Conservation (phyloP, 2,797 vertebrate species). For the Liparis tanakae region DNA sequence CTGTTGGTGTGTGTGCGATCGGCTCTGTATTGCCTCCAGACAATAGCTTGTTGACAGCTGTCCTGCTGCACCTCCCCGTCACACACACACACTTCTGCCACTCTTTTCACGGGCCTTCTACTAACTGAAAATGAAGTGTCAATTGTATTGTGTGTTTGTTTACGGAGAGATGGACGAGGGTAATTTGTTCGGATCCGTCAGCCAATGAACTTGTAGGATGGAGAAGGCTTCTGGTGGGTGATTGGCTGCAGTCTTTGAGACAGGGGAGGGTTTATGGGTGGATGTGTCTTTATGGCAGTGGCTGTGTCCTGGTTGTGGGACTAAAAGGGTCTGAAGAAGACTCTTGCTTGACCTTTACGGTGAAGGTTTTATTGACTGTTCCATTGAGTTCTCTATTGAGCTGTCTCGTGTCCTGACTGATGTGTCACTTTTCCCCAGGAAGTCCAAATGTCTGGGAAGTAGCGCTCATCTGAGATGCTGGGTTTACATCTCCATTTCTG, state of each 20-base stretch:
- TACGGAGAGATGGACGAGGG: conserved; percentile 45
- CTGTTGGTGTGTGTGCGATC: conserved; percentile 54
- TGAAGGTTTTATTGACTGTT: conserved; percentile 13
- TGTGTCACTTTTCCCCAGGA: conserved; percentile 51
- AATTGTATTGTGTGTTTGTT: conserved; percentile 62
- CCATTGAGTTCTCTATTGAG: not conserved
- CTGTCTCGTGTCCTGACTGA: not conserved
- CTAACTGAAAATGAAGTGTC: conserved; percentile 62
- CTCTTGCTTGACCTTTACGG: conserved; percentile 11
- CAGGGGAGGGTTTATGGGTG: conserved; percentile 14
- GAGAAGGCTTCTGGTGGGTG: not conserved
- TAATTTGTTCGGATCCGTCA: conserved; percentile 49
- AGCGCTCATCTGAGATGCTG: conserved; percentile 23
- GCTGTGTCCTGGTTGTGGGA: not conserved
- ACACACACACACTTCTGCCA: conserved; percentile 16
- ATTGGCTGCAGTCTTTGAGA: conserved; percentile 42
- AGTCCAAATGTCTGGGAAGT: conserved; percentile 25
- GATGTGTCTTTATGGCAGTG: conserved; percentile 25
- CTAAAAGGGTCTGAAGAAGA: conserved; percentile 19
- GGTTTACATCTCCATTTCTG: not conserved
- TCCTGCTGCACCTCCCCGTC: conserved; percentile 46
- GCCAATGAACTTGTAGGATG: conserved; percentile 52
- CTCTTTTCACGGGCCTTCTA: conserved; percentile 49
- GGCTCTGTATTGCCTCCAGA: conserved; percentile 57
- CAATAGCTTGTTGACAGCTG: conserved; percentile 73